Evolutionary conservation across 1,140 invertebrate genomes (phyloP), one percentile per base, ranked within the genome.

Genomic region (Diachasma alloeum): DNA sequence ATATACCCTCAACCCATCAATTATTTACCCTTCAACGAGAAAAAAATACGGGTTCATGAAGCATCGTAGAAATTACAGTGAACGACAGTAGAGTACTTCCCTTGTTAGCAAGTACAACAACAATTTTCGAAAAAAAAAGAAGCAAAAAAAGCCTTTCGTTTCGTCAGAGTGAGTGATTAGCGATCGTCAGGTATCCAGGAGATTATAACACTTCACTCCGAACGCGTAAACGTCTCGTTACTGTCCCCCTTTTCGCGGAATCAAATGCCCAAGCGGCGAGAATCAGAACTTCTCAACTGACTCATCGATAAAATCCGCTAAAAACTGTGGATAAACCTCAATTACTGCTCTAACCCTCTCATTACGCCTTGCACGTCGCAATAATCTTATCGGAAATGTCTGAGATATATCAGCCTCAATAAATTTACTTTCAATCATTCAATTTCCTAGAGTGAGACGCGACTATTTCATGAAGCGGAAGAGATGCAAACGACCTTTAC

Each of bases 161-260:
- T 63, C 59, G 59, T 26, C 59, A 63, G 59, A 26, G 59, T 15
- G 11, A 63, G 59, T 63, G 59, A 63, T 63, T 63, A 63, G 59
- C 24, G 59, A 63, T 24, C 59, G 24, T 63, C 59, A 26, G 11
- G 5, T 63, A 63, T 19, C 24, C 59, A 4, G 10, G 19, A 26
- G 59, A 63, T 63, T 63, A 31, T 63, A 63, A 63, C 59, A 63
- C 59, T 63, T 19, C 8, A 4, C 13, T 63, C 9, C 2, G 11
- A 10, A 31, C 24, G 10, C 59, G 59, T 63, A 63, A 63, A 63
- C 22, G 24, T 26, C 24, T 24, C 59, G 24, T 31, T 63, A 63
- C 24, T 24, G 59, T 63, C 24, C 22, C 59, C n/a, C 48, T 26
- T 26, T 26, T 63, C 59, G 0, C 22, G 59, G 19, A 26, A 26